phyloP scores from a whole-genome alignment of 2,797 vertebrate species.

The Catharus ustulatus region DNA sequence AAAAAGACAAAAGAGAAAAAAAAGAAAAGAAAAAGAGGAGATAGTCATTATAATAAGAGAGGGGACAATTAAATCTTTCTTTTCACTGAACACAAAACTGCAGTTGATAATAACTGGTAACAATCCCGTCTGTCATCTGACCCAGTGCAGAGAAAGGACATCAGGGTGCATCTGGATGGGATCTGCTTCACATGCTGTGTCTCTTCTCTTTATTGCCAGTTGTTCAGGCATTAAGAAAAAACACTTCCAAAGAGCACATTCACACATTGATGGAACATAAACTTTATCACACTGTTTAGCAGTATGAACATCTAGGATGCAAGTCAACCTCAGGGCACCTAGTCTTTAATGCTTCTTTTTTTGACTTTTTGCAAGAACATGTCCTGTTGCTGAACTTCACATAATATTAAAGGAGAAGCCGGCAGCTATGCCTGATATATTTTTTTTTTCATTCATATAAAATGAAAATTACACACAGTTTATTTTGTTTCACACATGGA shows the following conservation, averaged over 20 bases:
- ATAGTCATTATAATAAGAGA: not conserved
- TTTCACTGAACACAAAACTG: not conserved
- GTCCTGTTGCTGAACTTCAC: not conserved
- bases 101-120: not conserved
- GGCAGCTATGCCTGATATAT: not conserved
- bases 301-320: not conserved
- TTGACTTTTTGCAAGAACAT: not conserved
- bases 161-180: not conserved
- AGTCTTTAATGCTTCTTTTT: slow-evolving; percentile 12
- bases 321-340: slow-evolving; percentile 28
- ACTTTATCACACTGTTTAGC: slow-evolving; percentile 21
- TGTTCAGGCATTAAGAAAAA: slow-evolving; percentile 38
- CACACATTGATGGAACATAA: slow-evolving; percentile 44
- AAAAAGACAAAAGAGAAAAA: not conserved
- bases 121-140: not conserved
- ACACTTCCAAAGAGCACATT: slow-evolving; percentile 34
- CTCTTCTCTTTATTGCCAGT: not conserved
- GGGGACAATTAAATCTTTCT: not conserved
- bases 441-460: not conserved
- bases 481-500: not conserved
- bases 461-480: not conserved
- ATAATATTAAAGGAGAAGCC: not conserved
- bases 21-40: accelerated
- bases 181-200: not conserved
- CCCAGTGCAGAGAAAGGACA: not conserved